Evolutionary conservation across 2,797 vertebrate genomes (phyloP).

Genomic region (Gobionotothen gibberifrons): DNA sequence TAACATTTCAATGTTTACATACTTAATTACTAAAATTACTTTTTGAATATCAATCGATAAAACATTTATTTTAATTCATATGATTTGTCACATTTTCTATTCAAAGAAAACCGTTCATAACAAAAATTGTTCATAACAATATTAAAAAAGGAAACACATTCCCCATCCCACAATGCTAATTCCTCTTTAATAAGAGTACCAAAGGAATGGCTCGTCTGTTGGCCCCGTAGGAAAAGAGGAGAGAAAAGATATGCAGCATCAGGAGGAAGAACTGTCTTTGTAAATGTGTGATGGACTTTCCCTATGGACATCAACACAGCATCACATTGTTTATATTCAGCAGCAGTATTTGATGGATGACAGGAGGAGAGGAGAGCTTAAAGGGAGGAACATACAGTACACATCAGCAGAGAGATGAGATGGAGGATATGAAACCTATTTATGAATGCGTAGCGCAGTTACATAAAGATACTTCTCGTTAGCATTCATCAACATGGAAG

Average conservation of each 20-base stretch:
- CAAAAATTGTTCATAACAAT: no score
- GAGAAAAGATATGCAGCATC: neutral
- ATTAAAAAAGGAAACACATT: no score
- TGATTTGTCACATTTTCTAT: no score
- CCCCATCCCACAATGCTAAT: neutral
- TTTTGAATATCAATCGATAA: no score
- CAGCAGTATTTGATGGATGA: neutral
- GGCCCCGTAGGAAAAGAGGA: neutral
- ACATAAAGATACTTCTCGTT: conserved; percentile 51
- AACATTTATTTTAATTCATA: no score
- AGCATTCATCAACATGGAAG: conserved; percentile 36
- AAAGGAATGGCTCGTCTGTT: no score
- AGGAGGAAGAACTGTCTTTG: neutral
- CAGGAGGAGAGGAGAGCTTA: neutral
- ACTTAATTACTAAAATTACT: no score
- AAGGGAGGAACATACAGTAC: neutral
- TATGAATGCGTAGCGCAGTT: conserved; percentile 33
- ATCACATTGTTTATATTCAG: neutral
- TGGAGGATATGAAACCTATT: neutral
- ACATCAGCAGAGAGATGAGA: neutral
- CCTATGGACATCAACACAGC: neutral
- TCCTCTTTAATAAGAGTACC: neutral
- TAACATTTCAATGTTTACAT: no score
- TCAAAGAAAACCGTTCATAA: no score
- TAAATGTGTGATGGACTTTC: neutral